A percentile compares a stretch with the other conserved stretches of the same genome.
Evolutionary conservation across 2,797 vertebrate species (phyloP).

Genomic region (Cossypha caffra): DNA sequence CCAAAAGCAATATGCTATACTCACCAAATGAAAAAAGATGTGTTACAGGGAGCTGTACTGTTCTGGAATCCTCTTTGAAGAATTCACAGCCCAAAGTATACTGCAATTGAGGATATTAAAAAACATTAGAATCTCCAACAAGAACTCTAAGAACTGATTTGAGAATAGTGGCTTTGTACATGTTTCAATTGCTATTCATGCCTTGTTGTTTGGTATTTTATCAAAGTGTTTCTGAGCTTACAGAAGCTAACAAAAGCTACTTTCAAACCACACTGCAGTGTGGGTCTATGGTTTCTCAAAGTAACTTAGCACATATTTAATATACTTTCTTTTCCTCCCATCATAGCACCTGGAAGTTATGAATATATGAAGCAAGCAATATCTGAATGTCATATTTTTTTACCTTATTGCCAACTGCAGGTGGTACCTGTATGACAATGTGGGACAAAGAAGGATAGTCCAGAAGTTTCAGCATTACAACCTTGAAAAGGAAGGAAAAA

Average conservation of each 20-base stretch:
- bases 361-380: not conserved
- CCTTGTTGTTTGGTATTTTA: not conserved
- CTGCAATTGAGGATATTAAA: slow-evolving; percentile 74
- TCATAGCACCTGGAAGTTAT: not conserved
- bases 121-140: not conserved
- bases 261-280: not conserved
- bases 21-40: slow-evolving; percentile 91
- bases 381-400: not conserved
- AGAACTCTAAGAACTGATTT: not conserved
- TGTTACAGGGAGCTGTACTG: slow-evolving; percentile 81
- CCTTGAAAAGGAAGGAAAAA: slow-evolving; percentile 56
- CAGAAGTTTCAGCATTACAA: slow-evolving; percentile 83
- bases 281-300: not conserved
- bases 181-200: not conserved
- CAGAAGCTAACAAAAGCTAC: not conserved
- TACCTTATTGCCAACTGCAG: slow-evolving; percentile 88
- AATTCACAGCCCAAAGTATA: slow-evolving; percentile 93
- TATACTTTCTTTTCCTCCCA: not conserved
- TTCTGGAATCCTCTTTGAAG: slow-evolving; percentile 84
- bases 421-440: slow-evolving; percentile 86
- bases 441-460: slow-evolving; percentile 86
- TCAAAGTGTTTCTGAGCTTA: not conserved
- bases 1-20: slow-evolving; percentile 50
- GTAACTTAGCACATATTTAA: not conserved
- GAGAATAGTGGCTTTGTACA: not conserved